A percentile compares a stretch with the other conserved stretches of the same genome.
These are phyloP conservation scores for Austrofundulus limnaeus DNA, from an alignment of 2,113 vertebrate species.

Conservation along the genomic window DNA sequence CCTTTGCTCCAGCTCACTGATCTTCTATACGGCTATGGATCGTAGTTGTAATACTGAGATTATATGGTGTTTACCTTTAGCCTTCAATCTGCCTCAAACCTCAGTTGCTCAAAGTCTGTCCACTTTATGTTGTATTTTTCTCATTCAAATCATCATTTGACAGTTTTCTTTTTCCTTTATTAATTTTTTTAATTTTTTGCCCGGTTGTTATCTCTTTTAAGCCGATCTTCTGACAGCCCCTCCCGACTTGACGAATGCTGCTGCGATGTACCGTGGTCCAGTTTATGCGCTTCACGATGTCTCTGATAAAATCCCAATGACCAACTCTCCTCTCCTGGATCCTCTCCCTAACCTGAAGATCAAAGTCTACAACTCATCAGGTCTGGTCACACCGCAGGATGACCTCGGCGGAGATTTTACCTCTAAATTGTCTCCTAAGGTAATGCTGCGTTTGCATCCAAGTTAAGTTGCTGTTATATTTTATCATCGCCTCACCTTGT, in stretches of 20 bases:
- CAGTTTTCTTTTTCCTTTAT: background rate
- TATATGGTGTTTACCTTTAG: background rate
- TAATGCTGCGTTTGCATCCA: constrained; percentile 9
- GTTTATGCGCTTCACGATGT: constrained; percentile 92
- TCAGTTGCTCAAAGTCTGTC: background rate
- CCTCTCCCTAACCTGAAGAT: constrained; percentile 94
- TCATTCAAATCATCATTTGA: background rate
- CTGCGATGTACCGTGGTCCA: constrained; percentile 92
- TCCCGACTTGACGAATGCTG: constrained; percentile 91
- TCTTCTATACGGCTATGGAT: constrained; percentile 73
- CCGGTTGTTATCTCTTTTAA: constrained; percentile 8
- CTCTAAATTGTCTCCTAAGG: constrained; percentile 91
- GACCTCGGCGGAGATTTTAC: constrained; percentile 88
- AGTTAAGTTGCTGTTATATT: background rate
- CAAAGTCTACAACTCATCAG: constrained; percentile 92
- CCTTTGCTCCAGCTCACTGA: constrained; percentile 68
- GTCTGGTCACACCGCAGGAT: constrained; percentile 89
- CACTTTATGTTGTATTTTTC: background rate
- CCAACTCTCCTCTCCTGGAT: constrained; percentile 92
- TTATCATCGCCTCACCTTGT: background rate
- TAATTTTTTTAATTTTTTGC: too few species aligned
- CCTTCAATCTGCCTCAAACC: background rate
- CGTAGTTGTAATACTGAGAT: background rate
- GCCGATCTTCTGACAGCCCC: constrained; percentile 88
- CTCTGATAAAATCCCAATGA: constrained; percentile 95